Conservation (phyloP, 2,113 vertebrate genomes). For the Macrotis lagotis region DNA sequence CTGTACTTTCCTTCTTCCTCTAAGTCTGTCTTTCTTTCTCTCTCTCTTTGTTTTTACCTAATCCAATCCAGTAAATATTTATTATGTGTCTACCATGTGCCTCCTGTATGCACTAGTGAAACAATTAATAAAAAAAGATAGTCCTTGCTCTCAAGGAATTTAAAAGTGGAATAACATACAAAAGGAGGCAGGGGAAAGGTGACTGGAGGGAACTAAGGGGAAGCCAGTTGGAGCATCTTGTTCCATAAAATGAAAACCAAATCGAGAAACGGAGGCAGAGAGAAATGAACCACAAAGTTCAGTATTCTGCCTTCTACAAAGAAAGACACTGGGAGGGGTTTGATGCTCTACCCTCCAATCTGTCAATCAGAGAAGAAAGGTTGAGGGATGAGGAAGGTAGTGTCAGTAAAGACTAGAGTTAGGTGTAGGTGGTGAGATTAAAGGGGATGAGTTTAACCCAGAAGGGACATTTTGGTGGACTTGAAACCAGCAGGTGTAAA, state of each 20-base stretch:
- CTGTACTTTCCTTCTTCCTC: no score
- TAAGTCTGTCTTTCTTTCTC: no score
- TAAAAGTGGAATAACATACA: neutral
- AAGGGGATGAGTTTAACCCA: neutral
- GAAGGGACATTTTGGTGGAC: neutral
- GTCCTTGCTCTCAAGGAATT: neutral
- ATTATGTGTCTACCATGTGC: constrained; percentile 17
- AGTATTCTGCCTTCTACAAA: neutral
- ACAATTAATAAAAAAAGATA: neutral
- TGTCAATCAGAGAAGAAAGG: neutral
- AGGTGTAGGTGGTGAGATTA: neutral
- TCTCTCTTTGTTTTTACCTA: neutral
- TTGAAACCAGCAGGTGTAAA: neutral
- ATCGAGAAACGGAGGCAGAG: neutral
- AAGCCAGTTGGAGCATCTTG: neutral
- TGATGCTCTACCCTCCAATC: neutral
- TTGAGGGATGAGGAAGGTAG: neutral
- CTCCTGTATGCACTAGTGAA: neutral
- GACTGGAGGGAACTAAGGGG: neutral
- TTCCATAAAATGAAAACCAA: neutral
- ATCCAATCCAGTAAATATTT: neutral
- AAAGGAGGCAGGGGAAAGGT: neutral
- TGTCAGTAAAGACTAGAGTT: neutral
- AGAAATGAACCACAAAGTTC: neutral
- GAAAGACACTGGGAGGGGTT: neutral